Evolutionary conservation across 2,797 vertebrate genomes (phyloP), one percentile per base, ranked within the genome.

Genomic region (Malacoctenus gilli): DNA sequence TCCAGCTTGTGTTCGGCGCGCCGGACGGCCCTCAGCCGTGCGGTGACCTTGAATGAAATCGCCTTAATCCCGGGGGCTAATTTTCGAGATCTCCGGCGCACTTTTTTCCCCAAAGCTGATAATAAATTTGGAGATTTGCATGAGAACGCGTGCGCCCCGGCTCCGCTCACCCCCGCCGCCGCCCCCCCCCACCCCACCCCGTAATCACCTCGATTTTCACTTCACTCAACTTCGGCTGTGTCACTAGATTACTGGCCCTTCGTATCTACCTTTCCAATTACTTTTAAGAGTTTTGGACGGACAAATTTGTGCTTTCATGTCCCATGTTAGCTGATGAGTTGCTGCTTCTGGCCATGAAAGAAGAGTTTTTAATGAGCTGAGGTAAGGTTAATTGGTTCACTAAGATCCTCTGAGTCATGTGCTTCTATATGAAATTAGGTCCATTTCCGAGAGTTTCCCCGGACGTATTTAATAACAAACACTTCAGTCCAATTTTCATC

Each of bases 221-320:
- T 89, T 85, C 79, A 80, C 79, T 88, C 72, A 41, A 80, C 69
- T 86, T 84, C 52, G 81, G 68, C 74, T 72, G 65, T 88, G 88
- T 89, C 87, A 85, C 80, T 66, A 82, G 80, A 91, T 90, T 85
- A 84, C 77, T 67, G 65, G 78, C 72, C 83, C 84, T 84, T 87
- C 78, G 73, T 87, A 87, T 88, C 85, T 89, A 91, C 88, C 90
- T 91, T 91, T 87, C 88, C 89, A 93, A 93, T 92, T 92, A 92
- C 88, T 88, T 88, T 89, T 85, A 82, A 89, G 88, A 88, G 87
- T 92, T 91, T 87, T 66, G 81, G 88, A 87, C 75, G 88, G 85
- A 92, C 89, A 91, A 91, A 92, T 91, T 85, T 89, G 78, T 11
- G 69, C 92, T 93, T 93, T 92, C 89, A 93, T 89, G 90, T 92